Percentiles rank a stretch among this genome's conserved stretches.
phyloP scores from a whole-genome alignment of 1,140 invertebrate species.

The Drosophila virilis region DNA sequence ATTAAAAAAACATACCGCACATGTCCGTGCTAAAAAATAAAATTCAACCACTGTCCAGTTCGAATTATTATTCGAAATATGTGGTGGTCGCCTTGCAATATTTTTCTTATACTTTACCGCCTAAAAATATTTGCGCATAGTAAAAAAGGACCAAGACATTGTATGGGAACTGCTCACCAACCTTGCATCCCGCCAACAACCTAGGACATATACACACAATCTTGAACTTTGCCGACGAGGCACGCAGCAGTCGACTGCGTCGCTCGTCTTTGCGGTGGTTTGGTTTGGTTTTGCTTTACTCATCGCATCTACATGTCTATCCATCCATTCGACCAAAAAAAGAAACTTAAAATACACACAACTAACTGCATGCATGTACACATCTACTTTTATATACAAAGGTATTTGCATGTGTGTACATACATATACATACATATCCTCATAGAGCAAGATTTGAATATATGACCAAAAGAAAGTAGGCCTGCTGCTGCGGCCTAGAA shows the following conservation, averaged over 20 bases:
- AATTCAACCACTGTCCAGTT: not conserved
- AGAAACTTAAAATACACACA: conserved; percentile 46
- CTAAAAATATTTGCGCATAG: conserved; percentile 16
- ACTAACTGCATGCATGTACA: conserved; percentile 16
- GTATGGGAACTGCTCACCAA: conserved; percentile 39
- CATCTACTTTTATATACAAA: conserved; percentile 18
- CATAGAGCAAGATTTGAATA: conserved; percentile 59
- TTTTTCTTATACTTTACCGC: conserved; percentile 9
- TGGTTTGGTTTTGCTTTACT: conserved; percentile 40
- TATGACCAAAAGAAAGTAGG: conserved; percentile 71
- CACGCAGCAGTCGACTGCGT: conserved; percentile 62
- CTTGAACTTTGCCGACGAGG: conserved; percentile 12
- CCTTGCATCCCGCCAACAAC: conserved; percentile 32
- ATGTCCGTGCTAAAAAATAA: conserved; percentile 1
- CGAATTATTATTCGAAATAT: not conserved
- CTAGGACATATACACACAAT: conserved; percentile 15
- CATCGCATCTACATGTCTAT: conserved; percentile 19
- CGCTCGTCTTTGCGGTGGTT: conserved; percentile 51
- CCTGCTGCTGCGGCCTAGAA: conserved; percentile 66
- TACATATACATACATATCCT: conserved; percentile 23
- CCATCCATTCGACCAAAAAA: conserved; percentile 36
- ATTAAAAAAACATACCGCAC: not conserved
- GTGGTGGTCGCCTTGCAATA: conserved; percentile 30
- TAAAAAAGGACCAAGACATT: conserved; percentile 51
- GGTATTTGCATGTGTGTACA: conserved; percentile 25